Conservation (phyloP, 2,113 vertebrate species). For the Tinamus guttatus region DNA sequence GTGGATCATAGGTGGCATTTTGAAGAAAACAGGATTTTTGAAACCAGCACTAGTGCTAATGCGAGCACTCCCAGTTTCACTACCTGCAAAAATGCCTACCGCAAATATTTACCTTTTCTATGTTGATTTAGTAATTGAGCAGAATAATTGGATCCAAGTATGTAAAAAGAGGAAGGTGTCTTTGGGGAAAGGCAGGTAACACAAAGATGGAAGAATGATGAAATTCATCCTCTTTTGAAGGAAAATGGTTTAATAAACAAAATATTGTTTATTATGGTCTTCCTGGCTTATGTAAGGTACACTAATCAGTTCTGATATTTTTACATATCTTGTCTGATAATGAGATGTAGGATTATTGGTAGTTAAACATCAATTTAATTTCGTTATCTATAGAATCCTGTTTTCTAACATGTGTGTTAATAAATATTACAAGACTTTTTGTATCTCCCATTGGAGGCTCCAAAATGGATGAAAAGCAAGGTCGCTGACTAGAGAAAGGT, state of each 20-base stretch:
- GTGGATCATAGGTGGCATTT: background rate
- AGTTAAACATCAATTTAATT: background rate
- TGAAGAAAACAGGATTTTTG: background rate
- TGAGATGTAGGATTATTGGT: background rate
- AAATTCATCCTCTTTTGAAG: background rate
- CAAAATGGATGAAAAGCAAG: background rate
- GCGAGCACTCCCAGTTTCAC: background rate
- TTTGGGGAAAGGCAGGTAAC: background rate
- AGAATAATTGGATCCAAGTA: background rate
- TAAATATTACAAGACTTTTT: background rate
- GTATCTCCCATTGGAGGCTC: background rate
- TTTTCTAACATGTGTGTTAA: background rate
- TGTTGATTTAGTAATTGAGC: background rate
- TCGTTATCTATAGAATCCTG: background rate
- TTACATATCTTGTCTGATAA: background rate
- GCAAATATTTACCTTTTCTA: background rate
- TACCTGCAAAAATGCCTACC: background rate
- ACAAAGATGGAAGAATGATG: background rate
- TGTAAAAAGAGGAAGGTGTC: background rate
- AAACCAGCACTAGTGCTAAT: background rate
- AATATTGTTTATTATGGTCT: background rate
- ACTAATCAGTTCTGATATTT: background rate
- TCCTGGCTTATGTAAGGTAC: background rate
- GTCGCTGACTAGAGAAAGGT: background rate
- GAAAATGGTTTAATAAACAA: background rate